A percentile compares a stretch with the other conserved stretches of the same genome.
phyloP scores from a whole-genome alignment of 2,797 vertebrate genomes.

The Peromyscus melanophrys region DNA sequence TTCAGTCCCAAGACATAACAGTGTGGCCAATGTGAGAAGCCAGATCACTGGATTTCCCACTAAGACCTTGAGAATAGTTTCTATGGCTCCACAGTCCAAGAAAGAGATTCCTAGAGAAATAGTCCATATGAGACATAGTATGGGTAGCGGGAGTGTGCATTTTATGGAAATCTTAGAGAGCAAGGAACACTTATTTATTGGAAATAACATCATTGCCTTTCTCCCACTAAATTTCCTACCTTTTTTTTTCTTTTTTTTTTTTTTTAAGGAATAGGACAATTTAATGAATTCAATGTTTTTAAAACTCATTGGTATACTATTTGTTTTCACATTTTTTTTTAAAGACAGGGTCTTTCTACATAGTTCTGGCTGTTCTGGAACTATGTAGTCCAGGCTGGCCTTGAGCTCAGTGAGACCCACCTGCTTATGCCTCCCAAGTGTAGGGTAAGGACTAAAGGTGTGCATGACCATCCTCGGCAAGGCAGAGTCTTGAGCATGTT shows the following conservation, averaged over 20 bases:
- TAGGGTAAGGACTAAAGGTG: neutral
- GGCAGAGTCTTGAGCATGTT: neutral
- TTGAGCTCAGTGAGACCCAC: neutral
- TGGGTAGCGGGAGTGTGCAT: neutral
- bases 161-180: slow-evolving; percentile 21
- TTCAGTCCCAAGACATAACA: neutral
- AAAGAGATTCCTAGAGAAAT: neutral
- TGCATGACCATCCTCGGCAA: too few species aligned
- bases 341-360: too few species aligned
- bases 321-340: neutral
- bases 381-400: neutral
- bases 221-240: neutral
- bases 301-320: neutral
- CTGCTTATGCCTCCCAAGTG: neutral
- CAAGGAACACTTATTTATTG: slow-evolving; percentile 5
- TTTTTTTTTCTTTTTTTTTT: slow-evolving; percentile 34
- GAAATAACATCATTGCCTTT: slow-evolving; percentile 24
- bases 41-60: neutral
- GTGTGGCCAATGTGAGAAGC: neutral
- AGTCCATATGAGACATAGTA: neutral
- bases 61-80: neutral
- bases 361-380: neutral
- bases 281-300: neutral
- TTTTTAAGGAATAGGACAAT: neutral
- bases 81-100: neutral